Conservation (phyloP, 2,797 vertebrate genomes). For the Australoheros facetus region DNA sequence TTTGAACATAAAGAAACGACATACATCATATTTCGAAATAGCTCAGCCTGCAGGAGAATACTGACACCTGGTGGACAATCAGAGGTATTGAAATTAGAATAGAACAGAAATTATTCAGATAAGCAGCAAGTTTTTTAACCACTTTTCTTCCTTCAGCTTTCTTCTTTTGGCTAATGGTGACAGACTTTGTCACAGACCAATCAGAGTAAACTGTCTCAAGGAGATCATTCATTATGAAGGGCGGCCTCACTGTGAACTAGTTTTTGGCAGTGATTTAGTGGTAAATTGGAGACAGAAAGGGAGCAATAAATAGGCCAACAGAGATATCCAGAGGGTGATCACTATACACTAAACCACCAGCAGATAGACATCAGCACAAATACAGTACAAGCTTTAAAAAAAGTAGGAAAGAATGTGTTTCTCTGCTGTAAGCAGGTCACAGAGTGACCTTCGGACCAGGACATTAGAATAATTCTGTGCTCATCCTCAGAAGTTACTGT, state of each 20-base stretch:
- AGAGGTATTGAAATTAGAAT: background rate
- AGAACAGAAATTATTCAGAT: no score
- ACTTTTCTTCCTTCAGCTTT: background rate
- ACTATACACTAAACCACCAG: background rate
- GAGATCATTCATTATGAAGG: conserved; percentile 43
- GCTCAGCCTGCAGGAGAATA: conserved; percentile 31
- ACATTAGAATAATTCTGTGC: conserved; percentile 63
- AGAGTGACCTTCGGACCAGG: conserved; percentile 50
- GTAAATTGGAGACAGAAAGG: background rate
- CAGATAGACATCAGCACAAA: background rate
- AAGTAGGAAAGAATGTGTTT: background rate
- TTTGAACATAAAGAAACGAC: background rate
- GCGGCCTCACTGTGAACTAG: conserved; percentile 42
- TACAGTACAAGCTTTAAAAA: background rate
- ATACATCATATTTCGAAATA: background rate
- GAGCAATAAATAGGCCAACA: conserved; percentile 15
- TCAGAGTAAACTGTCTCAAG: background rate
- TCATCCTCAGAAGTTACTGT: conserved; percentile 59
- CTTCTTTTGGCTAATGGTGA: background rate
- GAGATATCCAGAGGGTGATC: conserved; percentile 17
- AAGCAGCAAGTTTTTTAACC: background rate
- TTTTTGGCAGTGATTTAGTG: conserved; percentile 24
- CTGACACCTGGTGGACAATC: conserved; percentile 62
- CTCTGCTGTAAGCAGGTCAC: background rate
- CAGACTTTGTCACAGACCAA: background rate